A percentile compares a stretch with the other conserved stretches of the same genome.
phyloP scores from a whole-genome alignment of 2,113 vertebrate species.

The Pristiophorus japonicus region DNA sequence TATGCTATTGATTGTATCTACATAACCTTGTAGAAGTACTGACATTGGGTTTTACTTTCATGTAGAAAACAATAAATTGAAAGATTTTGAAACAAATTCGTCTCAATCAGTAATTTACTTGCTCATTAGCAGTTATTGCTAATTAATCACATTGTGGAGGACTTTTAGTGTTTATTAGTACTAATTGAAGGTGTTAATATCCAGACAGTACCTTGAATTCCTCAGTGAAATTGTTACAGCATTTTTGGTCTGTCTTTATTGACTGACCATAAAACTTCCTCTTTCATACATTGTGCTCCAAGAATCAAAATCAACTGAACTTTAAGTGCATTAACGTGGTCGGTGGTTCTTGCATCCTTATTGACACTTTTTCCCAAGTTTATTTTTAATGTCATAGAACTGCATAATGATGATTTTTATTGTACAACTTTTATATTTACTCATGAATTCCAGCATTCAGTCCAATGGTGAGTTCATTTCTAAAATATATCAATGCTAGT shows the following conservation, averaged over 20 bases:
- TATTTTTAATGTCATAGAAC: neutral
- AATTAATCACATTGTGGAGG: neutral
- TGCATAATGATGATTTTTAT: neutral
- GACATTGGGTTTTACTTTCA: neutral
- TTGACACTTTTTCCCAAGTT: neutral
- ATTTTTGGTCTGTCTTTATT: neutral
- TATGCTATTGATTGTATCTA: too few species aligned
- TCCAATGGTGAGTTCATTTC: neutral
- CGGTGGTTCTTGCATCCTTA: neutral
- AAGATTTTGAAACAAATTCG: neutral
- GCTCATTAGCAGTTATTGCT: neutral
- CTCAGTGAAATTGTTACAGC: neutral
- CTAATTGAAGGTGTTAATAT: neutral
- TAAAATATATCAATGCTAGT: too few species aligned
- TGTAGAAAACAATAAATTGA: neutral
- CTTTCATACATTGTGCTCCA: neutral
- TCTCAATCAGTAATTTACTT: neutral
- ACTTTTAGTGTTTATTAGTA: neutral
- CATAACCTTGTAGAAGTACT: neutral
- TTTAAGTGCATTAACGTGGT: too few species aligned
- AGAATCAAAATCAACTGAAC: neutral
- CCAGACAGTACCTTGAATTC: neutral
- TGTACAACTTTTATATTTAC: neutral
- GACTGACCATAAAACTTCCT: neutral
- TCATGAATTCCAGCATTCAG: neutral